Evolutionary conservation across 1,140 invertebrate genomes (phyloP).

Genomic region (Brachionus sp.): DNA sequence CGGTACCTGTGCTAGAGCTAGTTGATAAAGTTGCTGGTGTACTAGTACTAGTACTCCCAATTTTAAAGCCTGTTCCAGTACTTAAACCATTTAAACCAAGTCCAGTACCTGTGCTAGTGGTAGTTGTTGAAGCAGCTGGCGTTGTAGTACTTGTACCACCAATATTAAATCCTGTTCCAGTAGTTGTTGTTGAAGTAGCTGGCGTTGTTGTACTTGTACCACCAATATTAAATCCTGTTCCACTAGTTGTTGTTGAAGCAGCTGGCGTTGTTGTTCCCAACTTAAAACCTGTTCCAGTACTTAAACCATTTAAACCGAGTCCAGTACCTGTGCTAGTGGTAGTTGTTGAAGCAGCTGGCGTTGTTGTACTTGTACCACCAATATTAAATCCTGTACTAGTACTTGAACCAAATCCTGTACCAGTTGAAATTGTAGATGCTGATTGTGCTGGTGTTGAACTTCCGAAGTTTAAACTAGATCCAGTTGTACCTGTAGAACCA

Average conservation of each 20-base stretch:
- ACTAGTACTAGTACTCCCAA: not conserved
- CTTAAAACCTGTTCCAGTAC: not conserved
- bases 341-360: not conserved
- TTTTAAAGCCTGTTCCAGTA: not conserved
- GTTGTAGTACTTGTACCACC: not conserved
- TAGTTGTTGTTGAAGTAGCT: not conserved
- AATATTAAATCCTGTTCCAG: not conserved
- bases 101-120: not conserved
- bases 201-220: not conserved
- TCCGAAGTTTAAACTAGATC: not conserved
- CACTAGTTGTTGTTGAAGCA: not conserved
- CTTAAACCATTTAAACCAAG: not conserved
- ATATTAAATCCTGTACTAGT: not conserved
- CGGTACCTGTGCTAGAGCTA: not conserved
- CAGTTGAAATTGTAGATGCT: not conserved
- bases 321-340: not conserved
- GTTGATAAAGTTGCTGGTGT: not conserved
- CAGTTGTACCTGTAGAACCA: not conserved
- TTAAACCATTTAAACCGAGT: not conserved
- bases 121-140: not conserved
- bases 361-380: not conserved
- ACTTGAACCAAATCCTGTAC: not conserved
- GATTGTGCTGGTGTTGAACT: too few relatives aligned
- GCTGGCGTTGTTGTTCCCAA: not conserved
- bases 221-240: conserved; percentile 9